These are phyloP conservation scores for Fistularia tabacaria DNA, from an alignment of 2,797 vertebrate genomes.

Conservation along the genomic window DNA sequence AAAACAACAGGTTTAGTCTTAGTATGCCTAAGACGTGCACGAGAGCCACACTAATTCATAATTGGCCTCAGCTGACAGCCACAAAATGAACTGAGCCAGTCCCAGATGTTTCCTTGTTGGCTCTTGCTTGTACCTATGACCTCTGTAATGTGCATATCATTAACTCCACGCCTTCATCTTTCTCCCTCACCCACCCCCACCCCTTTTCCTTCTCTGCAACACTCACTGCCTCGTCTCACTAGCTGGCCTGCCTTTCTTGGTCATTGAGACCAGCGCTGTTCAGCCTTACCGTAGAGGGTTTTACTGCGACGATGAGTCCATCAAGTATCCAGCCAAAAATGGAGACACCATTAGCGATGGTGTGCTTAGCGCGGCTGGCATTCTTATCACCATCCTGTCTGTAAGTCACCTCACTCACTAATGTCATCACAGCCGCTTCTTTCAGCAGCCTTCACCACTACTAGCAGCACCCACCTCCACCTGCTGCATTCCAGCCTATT, in stretches of 20 bases:
- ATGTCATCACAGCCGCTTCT: conserved; percentile 41
- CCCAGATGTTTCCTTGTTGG: conserved; percentile 54
- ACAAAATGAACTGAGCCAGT: conserved; percentile 41
- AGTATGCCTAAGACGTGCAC: neutral
- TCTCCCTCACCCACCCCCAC: conserved; percentile 32
- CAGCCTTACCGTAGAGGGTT: conserved; percentile 92
- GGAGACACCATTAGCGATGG: conserved; percentile 93
- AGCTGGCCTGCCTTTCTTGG: conserved; percentile 94
- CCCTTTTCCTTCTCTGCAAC: conserved; percentile 28
- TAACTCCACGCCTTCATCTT: conserved; percentile 67
- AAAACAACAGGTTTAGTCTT: neutral
- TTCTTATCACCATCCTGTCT: conserved; percentile 92
- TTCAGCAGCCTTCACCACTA: conserved; percentile 34
- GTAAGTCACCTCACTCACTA: conserved; percentile 79
- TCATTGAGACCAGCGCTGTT: conserved; percentile 94
- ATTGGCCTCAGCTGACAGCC: conserved; percentile 25
- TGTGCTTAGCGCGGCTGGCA: conserved; percentile 90
- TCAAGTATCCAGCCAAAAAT: conserved; percentile 90
- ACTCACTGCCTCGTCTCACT: conserved; percentile 58
- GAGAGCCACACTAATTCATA: neutral
- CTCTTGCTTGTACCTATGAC: conserved; percentile 59
- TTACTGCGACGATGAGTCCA: conserved; percentile 93
- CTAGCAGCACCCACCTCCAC: conserved; percentile 38
- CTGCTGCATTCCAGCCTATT: neutral
- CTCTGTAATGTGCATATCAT: conserved; percentile 53